Percentiles rank a stretch among this genome's conserved stretches.
Evolutionary conservation across 1,140 invertebrate species (phyloP).

Genomic region (Zaprionus africanus): DNA sequence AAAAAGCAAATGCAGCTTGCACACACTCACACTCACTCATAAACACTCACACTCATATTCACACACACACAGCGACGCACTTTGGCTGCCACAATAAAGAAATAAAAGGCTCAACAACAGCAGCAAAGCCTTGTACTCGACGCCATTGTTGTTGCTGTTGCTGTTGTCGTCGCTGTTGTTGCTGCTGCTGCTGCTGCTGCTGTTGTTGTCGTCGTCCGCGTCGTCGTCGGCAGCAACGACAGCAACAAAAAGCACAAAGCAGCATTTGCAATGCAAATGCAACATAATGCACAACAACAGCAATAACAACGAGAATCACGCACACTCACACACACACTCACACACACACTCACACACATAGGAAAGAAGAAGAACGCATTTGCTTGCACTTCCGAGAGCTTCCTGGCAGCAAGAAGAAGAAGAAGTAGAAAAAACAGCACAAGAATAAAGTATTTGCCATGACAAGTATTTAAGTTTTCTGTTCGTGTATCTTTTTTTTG

Average conservation of each 20-base stretch:
- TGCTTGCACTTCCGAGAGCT: conserved; percentile 70
- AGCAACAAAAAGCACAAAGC: conserved; percentile 75
- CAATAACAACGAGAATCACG: conserved; percentile 50
- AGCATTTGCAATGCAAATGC: conserved; percentile 80
- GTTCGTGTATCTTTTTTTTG: background rate
- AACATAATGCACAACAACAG: conserved; percentile 74
- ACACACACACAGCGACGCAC: conserved; percentile 45
- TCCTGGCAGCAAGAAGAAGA: conserved; percentile 47
- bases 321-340: conserved; percentile 15
- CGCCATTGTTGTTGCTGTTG: conserved; percentile 39
- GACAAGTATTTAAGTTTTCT: conserved; percentile 74
- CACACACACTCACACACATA: conserved; percentile 37
- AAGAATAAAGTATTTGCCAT: conserved; percentile 59
- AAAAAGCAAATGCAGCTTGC: conserved; percentile 51
- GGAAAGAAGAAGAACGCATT: conserved; percentile 58
- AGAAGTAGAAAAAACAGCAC: conserved; percentile 20
- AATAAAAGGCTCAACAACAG: conserved; percentile 70
- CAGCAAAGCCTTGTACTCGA: conserved; percentile 61
- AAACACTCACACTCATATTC: conserved; percentile 15
- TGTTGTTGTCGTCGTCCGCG: background rate
- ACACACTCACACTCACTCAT: conserved; percentile 13
- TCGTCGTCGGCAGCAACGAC: conserved; percentile 55
- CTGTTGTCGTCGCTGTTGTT: conserved; percentile 37
- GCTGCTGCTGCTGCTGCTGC: conserved; percentile 15
- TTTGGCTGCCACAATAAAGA: conserved; percentile 70